Percentiles rank a stretch among this genome's conserved stretches.
phyloP scores from a whole-genome alignment of 2,797 vertebrate species.

The Darevskia nairensis region DNA sequence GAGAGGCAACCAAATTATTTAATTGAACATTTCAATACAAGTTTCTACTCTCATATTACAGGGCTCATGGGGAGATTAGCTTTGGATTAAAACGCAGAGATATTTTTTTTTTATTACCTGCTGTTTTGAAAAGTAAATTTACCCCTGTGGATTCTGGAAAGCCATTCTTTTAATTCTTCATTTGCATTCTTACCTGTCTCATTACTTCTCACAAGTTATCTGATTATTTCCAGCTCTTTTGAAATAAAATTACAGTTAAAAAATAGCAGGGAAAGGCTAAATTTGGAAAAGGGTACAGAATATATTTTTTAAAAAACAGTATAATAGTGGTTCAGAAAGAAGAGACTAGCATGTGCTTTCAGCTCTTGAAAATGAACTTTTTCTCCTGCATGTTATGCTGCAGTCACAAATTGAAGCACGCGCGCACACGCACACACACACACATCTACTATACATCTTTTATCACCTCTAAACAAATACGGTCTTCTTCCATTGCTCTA shows the following conservation, averaged over 20 bases:
- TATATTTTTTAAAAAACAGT: neutral
- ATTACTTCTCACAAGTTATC: neutral
- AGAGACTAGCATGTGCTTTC: neutral
- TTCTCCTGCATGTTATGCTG: neutral
- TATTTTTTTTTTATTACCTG: neutral
- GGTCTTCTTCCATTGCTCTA: too few relatives aligned
- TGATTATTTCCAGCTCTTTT: neutral
- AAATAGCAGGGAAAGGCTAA: neutral
- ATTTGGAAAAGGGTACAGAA: neutral
- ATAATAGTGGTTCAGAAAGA: neutral
- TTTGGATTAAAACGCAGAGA: neutral
- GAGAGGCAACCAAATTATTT: slow-evolving; percentile 48
- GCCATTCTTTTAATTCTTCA: neutral
- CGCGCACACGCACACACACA: too few relatives aligned
- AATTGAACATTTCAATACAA: slow-evolving; percentile 46
- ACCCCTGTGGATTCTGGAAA: neutral
- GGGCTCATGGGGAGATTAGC: neutral
- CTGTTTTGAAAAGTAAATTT: slow-evolving; percentile 37
- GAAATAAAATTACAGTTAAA: neutral
- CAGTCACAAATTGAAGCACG: neutral
- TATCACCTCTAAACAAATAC: neutral
- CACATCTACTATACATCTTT: neutral
- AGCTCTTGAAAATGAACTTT: neutral
- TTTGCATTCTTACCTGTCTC: neutral
- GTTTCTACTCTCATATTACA: slow-evolving; percentile 2